Evolutionary conservation across 1,140 invertebrate species (phyloP), one percentile per base, ranked within the genome.

Genomic region (Portunus trituberculatus): DNA sequence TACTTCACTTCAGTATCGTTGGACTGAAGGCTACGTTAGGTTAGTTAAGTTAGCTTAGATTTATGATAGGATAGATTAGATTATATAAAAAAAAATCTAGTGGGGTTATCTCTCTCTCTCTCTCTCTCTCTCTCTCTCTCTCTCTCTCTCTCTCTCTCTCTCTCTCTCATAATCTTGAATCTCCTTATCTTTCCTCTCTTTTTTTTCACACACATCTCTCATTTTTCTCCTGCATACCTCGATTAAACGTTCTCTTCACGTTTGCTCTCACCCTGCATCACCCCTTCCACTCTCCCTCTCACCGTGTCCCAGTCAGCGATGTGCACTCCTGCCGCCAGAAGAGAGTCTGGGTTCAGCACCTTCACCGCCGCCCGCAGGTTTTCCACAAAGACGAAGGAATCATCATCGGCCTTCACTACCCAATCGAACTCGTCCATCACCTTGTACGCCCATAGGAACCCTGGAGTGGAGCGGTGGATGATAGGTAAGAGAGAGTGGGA

Each of bases 311-410:
- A 96, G 31, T 93, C 95, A 20, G 52, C 59, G 2, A 96, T 91
- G 39, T 95, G 94, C 20, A 94, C 67, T 4, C 96, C 96, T 20
- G 96, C 91, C 0, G 95, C 95, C 45, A 48, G n/a, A 4, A 87
- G 93, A 20, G 48, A 87, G n/a, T 95, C 86, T 3, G 95, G 96
- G 29, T 96, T 91, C 25, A 95, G 94, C 31, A 31, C 31, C 6
- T 20, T 16, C 3, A 96, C 83, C 6, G 95, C 83, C 32, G 91
- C 83, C 28, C 82, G 46, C 46, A 96, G 59, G 76, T 96, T 95
- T 31, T 96, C 96, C 7, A 96, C 87, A n/a, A 96, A 29, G n/a
- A 95, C n/a, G 91, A 96, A 96, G 76, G 96, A 95, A 52, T 96
- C 96, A 45, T 96, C 96, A 31, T 96, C 96, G 1, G 93, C 59